A percentile compares a stretch with the other conserved stretches of the same genome.
Evolutionary conservation across 2,113 vertebrate species (phyloP).

Genomic region (Calidris pygmaea): DNA sequence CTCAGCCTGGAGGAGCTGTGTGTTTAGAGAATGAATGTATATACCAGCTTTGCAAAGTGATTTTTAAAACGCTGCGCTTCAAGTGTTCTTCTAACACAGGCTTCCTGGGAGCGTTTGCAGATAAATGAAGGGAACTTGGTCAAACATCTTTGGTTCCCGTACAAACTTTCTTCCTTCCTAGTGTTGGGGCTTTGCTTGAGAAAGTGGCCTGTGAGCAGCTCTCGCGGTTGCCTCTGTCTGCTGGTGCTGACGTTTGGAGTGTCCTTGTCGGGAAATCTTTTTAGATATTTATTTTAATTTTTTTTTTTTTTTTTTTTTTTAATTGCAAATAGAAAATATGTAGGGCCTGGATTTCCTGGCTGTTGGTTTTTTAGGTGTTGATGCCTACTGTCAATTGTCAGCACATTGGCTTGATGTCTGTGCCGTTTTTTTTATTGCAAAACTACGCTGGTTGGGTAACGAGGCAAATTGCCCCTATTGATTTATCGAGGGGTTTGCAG

Average conservation of each 20-base stretch:
- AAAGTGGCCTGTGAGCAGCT: not conserved
- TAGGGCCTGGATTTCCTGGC: not conserved
- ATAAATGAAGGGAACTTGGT: not conserved
- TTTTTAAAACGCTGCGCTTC: not conserved
- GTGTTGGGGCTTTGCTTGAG: not conserved
- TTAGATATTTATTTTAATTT: not conserved
- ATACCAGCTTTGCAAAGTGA: not conserved
- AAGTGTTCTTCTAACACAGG: not conserved
- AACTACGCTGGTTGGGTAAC: not conserved
- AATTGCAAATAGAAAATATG: not conserved
- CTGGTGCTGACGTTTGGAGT: too few relatives aligned
- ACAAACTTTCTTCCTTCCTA: not conserved
- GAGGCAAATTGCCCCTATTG: fast-evolving
- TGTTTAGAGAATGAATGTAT: not conserved
- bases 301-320: too few relatives aligned
- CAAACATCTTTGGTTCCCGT: not conserved
- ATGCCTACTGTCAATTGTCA: not conserved
- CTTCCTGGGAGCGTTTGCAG: not conserved
- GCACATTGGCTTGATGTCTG: not conserved
- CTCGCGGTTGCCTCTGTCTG: not conserved
- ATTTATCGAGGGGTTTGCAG: not conserved
- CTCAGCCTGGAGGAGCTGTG: not conserved
- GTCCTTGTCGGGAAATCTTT: not conserved
- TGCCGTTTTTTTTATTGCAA: not conserved
- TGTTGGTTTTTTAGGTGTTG: not conserved